Base-by-base conservation (phyloP, 2,113 vertebrate genomes). In the Scartelaos histophorus region DNA sequence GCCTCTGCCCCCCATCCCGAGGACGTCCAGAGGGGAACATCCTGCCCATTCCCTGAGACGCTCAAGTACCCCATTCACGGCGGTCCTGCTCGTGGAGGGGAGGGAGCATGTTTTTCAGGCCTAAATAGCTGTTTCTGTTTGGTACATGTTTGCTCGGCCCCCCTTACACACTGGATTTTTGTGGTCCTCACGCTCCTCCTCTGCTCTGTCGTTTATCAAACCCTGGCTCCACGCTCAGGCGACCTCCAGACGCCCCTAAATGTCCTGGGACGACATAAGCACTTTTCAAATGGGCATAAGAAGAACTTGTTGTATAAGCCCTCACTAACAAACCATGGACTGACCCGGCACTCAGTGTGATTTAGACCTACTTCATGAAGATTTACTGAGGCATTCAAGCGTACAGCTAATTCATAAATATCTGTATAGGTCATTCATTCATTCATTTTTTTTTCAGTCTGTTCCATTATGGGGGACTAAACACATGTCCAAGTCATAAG, bases 81-180 rank as follows among this genome's bases (percentile, higher is more conserved):
- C 75, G 76, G 85, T 81, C 83, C 73, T 85, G 85, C 85, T 86
- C 79, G 82, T 84, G 80, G 83, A 5, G 57, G 57, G 60, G 60
- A 16, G 80, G 84, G 79, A 81, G 73, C 72, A 86, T 89, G 91
- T 88, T 84, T 87, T 34, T 88, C 69, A 35, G 86, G 82, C 79
- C 82, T 84, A 89, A 92, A 92, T 90, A 86, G 85, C 82, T 84
- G 85, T 89, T 91, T 91, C 86, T 92, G 82, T 91, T 87, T 85
- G 70, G 65, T 86, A 88, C 82, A 85, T 84, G 89, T 91, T 88
- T 88, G 82, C 67, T 62, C 67, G 79, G 70, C 70, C 71, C 22
- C 73, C 56, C 49, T 54, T 56, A 58, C 67, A 49, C 69, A 61
- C 35, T 64, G 61, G 68, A 78, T 62, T 67, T 29, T 22, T 16